A percentile compares a stretch with the other conserved stretches of the same genome.
These are phyloP conservation scores for Pantala flavescens DNA, from an alignment of 1,140 invertebrate species.

Conservation along the genomic window DNA sequence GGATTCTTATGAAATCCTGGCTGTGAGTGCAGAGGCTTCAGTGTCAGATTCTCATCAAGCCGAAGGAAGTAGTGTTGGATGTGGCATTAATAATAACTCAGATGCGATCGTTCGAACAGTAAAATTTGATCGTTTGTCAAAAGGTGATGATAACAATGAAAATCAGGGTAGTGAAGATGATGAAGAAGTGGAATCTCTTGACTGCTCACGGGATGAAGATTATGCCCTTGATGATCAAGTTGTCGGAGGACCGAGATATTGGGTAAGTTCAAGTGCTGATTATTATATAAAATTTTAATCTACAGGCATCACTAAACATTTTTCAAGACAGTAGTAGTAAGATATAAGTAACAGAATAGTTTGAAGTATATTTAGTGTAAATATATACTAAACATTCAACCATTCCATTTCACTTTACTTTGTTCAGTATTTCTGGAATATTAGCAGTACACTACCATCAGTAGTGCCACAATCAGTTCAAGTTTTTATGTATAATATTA, in stretches of 20 bases:
- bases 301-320: neutral
- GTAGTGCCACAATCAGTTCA: too few relatives aligned
- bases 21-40: constrained; percentile 10
- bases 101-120: constrained; percentile 29
- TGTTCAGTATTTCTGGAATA: too few relatives aligned
- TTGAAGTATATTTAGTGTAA: too few relatives aligned
- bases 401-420: too few relatives aligned
- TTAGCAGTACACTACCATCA: too few relatives aligned
- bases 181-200: constrained; percentile 3
- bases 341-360: constrained; percentile 2
- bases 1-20: constrained; percentile 13
- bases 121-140: constrained; percentile 23
- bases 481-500: too few relatives aligned
- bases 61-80: constrained; percentile 21
- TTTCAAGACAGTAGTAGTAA: neutral
- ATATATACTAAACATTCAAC: too few relatives aligned
- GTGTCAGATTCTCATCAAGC: constrained; percentile 24
- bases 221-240: constrained; percentile 29
- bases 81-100: constrained; percentile 25
- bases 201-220: constrained; percentile 21
- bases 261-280: neutral
- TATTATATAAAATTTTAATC: constrained; percentile 16
- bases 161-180: constrained; percentile 28
- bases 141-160: constrained; percentile 23
- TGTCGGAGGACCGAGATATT: constrained; percentile 21